These are phyloP conservation scores for Chromis chromis DNA, from an alignment of 2,797 vertebrate genomes.

Conservation along the genomic window DNA sequence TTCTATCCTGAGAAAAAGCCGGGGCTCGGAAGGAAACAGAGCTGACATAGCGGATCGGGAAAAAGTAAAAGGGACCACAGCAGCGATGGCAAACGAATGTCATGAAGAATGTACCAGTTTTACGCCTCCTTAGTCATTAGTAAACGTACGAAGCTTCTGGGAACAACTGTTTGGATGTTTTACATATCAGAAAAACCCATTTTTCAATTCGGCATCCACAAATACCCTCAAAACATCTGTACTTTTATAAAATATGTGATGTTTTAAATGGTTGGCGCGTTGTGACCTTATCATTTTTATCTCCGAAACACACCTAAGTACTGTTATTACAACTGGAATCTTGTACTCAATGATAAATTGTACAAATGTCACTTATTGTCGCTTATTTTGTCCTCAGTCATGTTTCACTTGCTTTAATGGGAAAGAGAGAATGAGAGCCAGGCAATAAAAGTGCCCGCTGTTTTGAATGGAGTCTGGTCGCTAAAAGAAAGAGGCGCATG, in stretches of 20 bases:
- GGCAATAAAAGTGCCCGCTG: neutral
- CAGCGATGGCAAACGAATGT: neutral
- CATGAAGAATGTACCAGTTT: neutral
- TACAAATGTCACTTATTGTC: neutral
- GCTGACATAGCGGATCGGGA: slow-evolving; percentile 21
- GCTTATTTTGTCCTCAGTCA: neutral
- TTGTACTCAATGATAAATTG: neutral
- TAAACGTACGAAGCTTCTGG: rapidly evolving
- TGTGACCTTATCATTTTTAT: neutral
- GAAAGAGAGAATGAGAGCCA: neutral
- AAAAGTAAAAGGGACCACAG: neutral
- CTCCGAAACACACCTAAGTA: no score
- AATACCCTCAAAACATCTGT: neutral
- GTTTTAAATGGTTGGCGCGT: neutral
- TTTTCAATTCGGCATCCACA: slow-evolving; percentile 6
- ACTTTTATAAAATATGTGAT: neutral
- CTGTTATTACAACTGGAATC: neutral
- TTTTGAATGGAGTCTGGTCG: neutral
- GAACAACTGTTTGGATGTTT: neutral
- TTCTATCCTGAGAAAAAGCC: neutral
- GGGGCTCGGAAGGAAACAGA: slow-evolving; percentile 11
- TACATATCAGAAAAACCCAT: rapidly evolving
- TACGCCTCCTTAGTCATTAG: rapidly evolving
- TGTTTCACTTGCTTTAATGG: neutral
- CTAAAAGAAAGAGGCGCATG: neutral